Evolutionary conservation across 2,113 vertebrate genomes (phyloP).

Genomic region (Bubalus kerabau): DNA sequence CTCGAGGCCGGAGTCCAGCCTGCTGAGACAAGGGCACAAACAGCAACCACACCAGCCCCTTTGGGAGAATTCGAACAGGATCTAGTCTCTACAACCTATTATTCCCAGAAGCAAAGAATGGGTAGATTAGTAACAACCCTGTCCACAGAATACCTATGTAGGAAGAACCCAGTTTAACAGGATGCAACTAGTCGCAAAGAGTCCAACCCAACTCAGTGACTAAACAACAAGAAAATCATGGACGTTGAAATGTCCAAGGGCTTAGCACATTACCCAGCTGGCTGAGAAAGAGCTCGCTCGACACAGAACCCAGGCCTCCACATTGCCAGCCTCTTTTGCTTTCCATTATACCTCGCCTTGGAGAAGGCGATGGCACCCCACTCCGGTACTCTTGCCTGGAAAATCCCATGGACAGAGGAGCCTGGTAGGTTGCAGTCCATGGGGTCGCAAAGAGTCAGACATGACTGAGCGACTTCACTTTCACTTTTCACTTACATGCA

Average conservation of each 20-base stretch:
- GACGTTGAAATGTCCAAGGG: neutral
- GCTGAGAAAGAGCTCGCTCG: fast-evolving
- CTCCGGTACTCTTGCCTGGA: too few relatives aligned
- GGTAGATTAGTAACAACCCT: neutral
- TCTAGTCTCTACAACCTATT: neutral
- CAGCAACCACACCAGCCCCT: neutral
- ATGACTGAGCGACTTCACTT: too few relatives aligned
- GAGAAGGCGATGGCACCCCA: too few relatives aligned
- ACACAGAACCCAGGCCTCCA: neutral
- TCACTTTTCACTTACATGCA: too few relatives aligned
- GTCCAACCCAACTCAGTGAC: neutral
- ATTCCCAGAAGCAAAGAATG: neutral
- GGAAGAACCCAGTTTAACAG: neutral
- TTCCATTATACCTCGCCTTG: neutral
- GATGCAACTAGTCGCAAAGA: neutral
- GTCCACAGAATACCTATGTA: neutral
- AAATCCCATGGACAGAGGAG: too few relatives aligned
- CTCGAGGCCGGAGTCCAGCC: neutral
- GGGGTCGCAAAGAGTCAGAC: too few relatives aligned
- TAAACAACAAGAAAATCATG: neutral
- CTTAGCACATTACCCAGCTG: neutral
- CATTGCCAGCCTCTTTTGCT: neutral
- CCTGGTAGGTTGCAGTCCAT: too few relatives aligned
- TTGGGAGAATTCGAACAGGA: neutral
- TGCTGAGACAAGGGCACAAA: neutral